Base-by-base conservation (phyloP, 2,888 invertebrate species). In the Hipparchia semele region DNA sequence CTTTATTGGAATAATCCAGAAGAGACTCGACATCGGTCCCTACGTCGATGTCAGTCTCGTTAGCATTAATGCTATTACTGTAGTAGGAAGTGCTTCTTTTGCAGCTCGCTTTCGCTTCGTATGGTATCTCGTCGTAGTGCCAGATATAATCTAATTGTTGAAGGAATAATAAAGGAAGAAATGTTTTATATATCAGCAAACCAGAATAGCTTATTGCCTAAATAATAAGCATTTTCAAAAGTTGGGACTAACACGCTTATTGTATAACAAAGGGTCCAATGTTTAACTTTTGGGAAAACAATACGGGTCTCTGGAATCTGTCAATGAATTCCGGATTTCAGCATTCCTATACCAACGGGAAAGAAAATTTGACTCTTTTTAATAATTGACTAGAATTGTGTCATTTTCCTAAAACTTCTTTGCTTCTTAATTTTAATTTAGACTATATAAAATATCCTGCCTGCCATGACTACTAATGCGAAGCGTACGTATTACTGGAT, bases 121-220 rank as follows among this genome's bases (percentile, higher is more conserved):
- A 90, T 0, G 92, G 92, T 9, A 93, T 90, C 77, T 93, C 92
- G 76, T 90, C 91, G 79, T 88, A 84, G 81, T 92, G 91, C 91
- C 91, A 92, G 67, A 92, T 79, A 78, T 87, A 87, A 87, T 93
- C 92, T 92, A 39, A 87, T 66, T 71, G 72, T 76, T 68, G 49
- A 72, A n/a, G 59, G n/a, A 60, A 70, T 53, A 59, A 60, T 13
- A 68, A 58, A 62, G 9, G 39, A 54, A 58, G 51, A 8, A 45
- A 46, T 5, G 59, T 45, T 33, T 46, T 12, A 70, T 53, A 46
- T 33, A 0, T 13, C 2, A 23, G 56, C 9, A 59, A 9, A 60
- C 6, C 39, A 60, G 10, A 39, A 39, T 9, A 60, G 6, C 59
- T 39, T 33, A 39, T 10, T 5, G 59, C 10, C 59, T 39, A 33